Evolutionary conservation across 2,113 vertebrate species (phyloP).

Genomic region (Elephantulus edwardii): DNA sequence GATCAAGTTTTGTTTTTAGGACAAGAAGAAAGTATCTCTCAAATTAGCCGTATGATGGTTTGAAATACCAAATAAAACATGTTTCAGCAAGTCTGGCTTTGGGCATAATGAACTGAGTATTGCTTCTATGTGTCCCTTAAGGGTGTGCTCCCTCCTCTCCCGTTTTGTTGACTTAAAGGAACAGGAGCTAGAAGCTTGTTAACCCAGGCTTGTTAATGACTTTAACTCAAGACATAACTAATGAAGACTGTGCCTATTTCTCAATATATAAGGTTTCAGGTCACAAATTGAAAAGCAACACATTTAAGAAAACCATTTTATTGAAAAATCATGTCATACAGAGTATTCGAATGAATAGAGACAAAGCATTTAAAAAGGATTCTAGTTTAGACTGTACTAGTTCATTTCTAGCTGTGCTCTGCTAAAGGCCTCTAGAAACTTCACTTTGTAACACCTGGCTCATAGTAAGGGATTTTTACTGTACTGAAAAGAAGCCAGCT

Average conservation of each 20-base stretch:
- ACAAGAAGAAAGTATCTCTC: not conserved
- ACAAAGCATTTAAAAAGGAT: conserved; percentile 45
- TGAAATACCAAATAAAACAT: not conserved
- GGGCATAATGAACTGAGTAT: not conserved
- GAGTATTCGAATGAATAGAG: conserved; percentile 45
- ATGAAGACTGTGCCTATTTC: not conserved
- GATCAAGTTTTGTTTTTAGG: not conserved
- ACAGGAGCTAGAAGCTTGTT: not conserved
- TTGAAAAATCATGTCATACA: conserved; percentile 54
- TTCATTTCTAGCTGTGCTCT: conserved; percentile 33
- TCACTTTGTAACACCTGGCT: not conserved
- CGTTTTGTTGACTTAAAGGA: not conserved
- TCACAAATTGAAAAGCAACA: conserved; percentile 49
- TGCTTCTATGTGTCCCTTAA: not conserved
- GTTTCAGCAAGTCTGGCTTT: not conserved
- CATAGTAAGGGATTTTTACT: conserved; percentile 83
- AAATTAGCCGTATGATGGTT: not conserved
- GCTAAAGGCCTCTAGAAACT: not conserved
- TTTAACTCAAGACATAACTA: not conserved
- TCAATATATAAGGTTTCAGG: not conserved
- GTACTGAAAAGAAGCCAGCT: conserved; percentile 93
- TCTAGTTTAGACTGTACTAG: conserved; percentile 38
- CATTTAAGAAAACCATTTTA: conserved; percentile 60
- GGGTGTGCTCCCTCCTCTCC: not conserved
- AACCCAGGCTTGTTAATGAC: not conserved